Evolutionary conservation across 2,113 vertebrate species (phyloP).

Genomic region (Tragelaphus scriptus): DNA sequence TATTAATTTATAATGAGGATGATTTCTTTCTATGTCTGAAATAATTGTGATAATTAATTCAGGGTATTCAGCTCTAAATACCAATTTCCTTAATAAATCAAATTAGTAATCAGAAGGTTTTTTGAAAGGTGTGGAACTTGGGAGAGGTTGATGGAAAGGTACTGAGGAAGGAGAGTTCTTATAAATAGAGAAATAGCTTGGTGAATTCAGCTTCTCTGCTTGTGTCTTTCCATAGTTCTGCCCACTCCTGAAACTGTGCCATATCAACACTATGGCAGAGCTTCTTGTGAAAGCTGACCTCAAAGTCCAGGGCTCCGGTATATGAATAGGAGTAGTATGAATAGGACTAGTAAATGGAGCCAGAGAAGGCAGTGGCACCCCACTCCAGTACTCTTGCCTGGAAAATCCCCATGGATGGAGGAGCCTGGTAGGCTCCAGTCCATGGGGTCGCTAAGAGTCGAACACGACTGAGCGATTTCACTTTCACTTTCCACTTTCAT

Average conservation of each 20-base stretch:
- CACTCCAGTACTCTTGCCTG: no score
- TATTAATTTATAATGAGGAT: background rate
- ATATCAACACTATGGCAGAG: background rate
- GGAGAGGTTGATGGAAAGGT: background rate
- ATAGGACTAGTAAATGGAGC: no score
- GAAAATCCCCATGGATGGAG: no score
- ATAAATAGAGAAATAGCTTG: background rate
- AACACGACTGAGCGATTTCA: no score
- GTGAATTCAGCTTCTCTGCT: background rate
- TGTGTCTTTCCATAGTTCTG: background rate
- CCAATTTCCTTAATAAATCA: background rate
- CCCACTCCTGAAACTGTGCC: background rate
- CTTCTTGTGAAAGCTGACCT: background rate
- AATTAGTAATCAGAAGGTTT: background rate
- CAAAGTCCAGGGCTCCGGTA: background rate
- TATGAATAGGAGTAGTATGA: background rate
- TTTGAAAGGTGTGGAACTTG: background rate
- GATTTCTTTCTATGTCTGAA: background rate
- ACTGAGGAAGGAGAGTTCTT: background rate
- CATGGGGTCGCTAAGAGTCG: no score
- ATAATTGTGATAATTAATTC: background rate
- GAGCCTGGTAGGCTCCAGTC: no score
- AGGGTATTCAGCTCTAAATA: background rate
- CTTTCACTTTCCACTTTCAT: no score
- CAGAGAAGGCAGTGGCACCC: no score